Conservation (phyloP, 1,140 invertebrate genomes). For the Microplitis demolitor region DNA sequence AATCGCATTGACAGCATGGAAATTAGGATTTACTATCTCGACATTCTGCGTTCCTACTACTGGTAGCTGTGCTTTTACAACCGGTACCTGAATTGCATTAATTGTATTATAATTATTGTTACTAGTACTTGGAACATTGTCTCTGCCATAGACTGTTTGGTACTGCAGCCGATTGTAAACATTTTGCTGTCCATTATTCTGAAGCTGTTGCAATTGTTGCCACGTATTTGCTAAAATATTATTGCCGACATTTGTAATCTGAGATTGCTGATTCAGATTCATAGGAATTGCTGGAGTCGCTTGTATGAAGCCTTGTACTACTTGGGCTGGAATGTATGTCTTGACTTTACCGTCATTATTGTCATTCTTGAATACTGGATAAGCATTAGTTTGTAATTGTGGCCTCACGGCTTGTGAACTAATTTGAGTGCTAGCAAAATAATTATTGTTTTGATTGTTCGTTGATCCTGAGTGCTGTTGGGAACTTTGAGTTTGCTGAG, state of each 20-base stretch:
- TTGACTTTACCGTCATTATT: slow-evolving; percentile 37
- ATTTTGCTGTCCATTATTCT: slow-evolving; percentile 37
- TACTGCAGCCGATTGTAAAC: slow-evolving; percentile 23
- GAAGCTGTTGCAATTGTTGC: slow-evolving; percentile 46
- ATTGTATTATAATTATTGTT: slow-evolving; percentile 39
- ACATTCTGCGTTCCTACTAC: slow-evolving; percentile 50
- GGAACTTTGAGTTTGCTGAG: slow-evolving; percentile 4
- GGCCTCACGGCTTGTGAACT: slow-evolving; percentile 18
- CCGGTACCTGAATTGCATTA: slow-evolving; percentile 31
- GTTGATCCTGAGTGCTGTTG: slow-evolving; percentile 5
- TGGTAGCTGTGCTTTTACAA: slow-evolving; percentile 48
- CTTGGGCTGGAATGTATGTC: slow-evolving; percentile 39
- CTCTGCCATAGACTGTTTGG: slow-evolving; percentile 30
- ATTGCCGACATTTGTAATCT: slow-evolving; percentile 39
- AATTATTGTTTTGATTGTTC: slow-evolving; percentile 21
- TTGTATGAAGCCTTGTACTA: slow-evolving; percentile 47
- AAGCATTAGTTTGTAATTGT: slow-evolving; percentile 34
- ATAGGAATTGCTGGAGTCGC: slow-evolving; percentile 29
- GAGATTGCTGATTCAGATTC: not conserved
- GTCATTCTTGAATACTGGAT: slow-evolving; percentile 31
- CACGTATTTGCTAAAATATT: slow-evolving; percentile 43
- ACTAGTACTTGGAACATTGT: slow-evolving; percentile 44
- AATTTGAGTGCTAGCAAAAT: slow-evolving; percentile 17
- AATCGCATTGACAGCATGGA: slow-evolving; percentile 35
- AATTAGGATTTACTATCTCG: slow-evolving; percentile 55